phyloP scores from a whole-genome alignment of 1,140 invertebrate genomes.

The Pogonomyrmex barbatus region DNA sequence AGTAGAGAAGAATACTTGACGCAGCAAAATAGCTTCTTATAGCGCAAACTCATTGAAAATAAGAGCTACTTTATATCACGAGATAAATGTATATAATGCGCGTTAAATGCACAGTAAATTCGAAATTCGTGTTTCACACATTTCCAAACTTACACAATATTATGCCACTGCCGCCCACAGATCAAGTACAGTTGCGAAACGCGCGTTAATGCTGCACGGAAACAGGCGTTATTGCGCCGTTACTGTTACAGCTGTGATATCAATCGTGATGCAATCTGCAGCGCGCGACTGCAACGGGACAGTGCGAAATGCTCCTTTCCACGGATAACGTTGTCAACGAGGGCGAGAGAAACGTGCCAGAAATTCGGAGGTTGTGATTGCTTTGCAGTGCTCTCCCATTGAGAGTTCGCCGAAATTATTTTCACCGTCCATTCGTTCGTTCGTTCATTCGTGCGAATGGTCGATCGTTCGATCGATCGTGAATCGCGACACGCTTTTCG shows the following conservation, averaged over 20 bases:
- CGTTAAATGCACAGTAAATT: background rate
- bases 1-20: background rate
- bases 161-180: background rate
- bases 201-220: conserved; percentile 31
- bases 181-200: background rate
- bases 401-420: conserved; percentile 50
- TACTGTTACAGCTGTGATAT: background rate
- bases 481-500: conserved; percentile 8
- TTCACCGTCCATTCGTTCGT: conserved; percentile 42
- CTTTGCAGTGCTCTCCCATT: conserved; percentile 11
- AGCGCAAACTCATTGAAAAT: background rate
- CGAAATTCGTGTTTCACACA: background rate
- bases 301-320: conserved; percentile 12
- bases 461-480: conserved; percentile 44
- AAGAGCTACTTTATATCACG: background rate
- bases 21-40: background rate
- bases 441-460: background rate
- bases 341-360: conserved; percentile 17
- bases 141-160: conserved; percentile 19
- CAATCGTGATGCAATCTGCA: conserved; percentile 20
- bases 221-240: conserved; percentile 12
- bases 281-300: conserved; percentile 16
- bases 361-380: conserved; percentile 34
- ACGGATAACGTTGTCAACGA: conserved; percentile 35
- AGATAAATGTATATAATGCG: background rate